Base-by-base conservation (phyloP, 2,888 invertebrate species). In the Apodemia duryi region DNA sequence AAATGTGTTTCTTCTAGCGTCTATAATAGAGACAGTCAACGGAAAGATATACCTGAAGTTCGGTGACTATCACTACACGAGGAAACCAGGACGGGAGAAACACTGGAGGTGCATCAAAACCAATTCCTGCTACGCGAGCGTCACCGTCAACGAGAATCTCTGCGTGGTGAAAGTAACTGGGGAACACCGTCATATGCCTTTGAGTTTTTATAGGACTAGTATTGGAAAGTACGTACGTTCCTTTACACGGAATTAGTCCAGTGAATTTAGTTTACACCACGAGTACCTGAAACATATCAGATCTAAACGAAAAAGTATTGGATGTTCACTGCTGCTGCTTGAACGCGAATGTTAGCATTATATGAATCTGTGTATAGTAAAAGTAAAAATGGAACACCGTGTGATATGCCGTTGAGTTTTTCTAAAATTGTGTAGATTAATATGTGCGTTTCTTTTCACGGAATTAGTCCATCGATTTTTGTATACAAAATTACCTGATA, bases 41-140 rank as follows among this genome's bases (percentile, higher is more conserved):
- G 66, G 66, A 5, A 64, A 54, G 46, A 62, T 13, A 35, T 46
- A 62, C 38, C 21, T 66, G 10, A 62, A 62, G 35, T 66, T 13
- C 32, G 54, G 57, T 3, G 21, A 62, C 2, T 78, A 83, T 57
- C 83, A 80, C 64, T 83, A 83, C 71, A 69, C 76, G 3, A 77
- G 75, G 64, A 70, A 75, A 9, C 79, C 83, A 2, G 79, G 79
- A 46, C 66, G 74, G 49, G 74, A 73, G 1, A 64, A 66, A 28
- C 69, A 68, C 11, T 79, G 79, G 79, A 67, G 79, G 0, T 80
- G 79, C 41, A 69, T 75, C 7, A 72, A 75, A 51, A 80, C 79
- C 0, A 71, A 71, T 54, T 63, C 66, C 9, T 79, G 79, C 65
- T 78, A 54, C 62, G 64, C 68, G 7, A 63, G 70, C 4, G 5